phyloP scores from a whole-genome alignment of 2,797 vertebrate genomes.

The Phyllotis vaccarum region DNA sequence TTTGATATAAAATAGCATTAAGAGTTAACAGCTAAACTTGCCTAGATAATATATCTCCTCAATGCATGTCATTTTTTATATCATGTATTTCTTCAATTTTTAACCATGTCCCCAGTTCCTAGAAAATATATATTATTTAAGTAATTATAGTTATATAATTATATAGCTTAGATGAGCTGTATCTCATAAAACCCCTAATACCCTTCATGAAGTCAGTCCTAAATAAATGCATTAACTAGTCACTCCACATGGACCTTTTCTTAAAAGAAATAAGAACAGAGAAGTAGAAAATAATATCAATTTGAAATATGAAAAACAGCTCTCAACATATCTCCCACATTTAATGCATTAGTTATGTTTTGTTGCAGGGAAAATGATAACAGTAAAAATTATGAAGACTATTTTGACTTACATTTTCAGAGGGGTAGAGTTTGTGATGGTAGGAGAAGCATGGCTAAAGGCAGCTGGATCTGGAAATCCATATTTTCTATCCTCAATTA shows the following conservation, averaged over 20 bases:
- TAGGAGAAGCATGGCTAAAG: not conserved
- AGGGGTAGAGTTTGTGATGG: not conserved
- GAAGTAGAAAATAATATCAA: not conserved
- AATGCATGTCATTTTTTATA: not conserved
- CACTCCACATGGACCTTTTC: not conserved
- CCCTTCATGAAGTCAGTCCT: not conserved
- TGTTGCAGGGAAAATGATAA: not conserved
- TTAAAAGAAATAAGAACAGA: not conserved
- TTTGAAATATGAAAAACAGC: not conserved
- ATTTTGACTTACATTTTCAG: not conserved
- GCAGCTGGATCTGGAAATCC: not conserved
- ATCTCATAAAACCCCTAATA: not conserved
- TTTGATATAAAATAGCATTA: not conserved
- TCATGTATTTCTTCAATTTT: not conserved
- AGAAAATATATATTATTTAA: not conserved
- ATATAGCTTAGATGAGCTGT: conserved; percentile 9
- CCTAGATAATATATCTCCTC: not conserved
- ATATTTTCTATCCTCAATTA: not conserved
- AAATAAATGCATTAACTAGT: conserved; percentile 11
- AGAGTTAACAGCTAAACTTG: conserved; percentile 22
- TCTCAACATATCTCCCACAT: not conserved
- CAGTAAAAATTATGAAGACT: not conserved
- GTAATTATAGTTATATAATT: not conserved
- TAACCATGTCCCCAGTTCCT: not conserved
- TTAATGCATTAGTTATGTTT: not conserved